A percentile compares a stretch with the other conserved stretches of the same genome.
Evolutionary conservation across 2,113 vertebrate species (phyloP).

Genomic region (Malurus elegans): DNA sequence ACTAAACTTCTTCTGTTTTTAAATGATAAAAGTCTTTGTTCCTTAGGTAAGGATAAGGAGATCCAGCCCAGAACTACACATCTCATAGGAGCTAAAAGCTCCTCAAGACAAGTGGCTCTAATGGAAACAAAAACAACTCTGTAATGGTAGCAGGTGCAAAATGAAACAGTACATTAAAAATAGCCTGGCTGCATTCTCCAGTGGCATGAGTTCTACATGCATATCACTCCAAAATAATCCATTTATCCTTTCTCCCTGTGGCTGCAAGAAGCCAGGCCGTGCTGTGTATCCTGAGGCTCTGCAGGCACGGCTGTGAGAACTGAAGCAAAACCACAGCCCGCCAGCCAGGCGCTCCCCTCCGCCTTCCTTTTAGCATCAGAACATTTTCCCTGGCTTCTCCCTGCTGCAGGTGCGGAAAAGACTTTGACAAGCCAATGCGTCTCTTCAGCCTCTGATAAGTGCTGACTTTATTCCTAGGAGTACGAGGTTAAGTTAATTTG

Average conservation of each 20-base stretch:
- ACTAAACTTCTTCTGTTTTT: not conserved
- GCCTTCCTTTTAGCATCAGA: not conserved
- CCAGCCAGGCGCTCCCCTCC: not conserved
- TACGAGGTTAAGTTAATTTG: not conserved
- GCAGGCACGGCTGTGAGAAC: not conserved
- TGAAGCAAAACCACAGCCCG: not conserved
- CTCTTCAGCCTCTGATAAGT: not conserved
- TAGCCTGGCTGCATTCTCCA: conserved; percentile 44
- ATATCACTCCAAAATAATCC: conserved; percentile 41
- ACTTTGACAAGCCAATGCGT: not conserved
- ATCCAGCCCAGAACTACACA: not conserved
- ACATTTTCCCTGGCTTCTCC: not conserved
- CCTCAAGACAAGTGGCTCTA: conserved; percentile 40
- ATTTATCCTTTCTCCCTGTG: conserved; percentile 35
- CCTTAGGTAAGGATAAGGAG: not conserved
- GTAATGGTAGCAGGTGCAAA: conserved; percentile 65
- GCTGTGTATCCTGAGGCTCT: not conserved
- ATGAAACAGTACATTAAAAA: conserved; percentile 62
- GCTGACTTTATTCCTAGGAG: not conserved
- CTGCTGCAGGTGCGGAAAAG: not conserved
- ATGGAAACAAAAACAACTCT: conserved; percentile 45
- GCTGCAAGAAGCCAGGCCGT: not conserved
- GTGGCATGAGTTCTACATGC: not conserved
- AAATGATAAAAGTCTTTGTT: not conserved
- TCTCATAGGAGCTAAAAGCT: conserved; percentile 34